These are phyloP conservation scores for Cheilosia soror DNA, from an alignment of 2,888 invertebrate genomes.

Conservation along the genomic window DNA sequence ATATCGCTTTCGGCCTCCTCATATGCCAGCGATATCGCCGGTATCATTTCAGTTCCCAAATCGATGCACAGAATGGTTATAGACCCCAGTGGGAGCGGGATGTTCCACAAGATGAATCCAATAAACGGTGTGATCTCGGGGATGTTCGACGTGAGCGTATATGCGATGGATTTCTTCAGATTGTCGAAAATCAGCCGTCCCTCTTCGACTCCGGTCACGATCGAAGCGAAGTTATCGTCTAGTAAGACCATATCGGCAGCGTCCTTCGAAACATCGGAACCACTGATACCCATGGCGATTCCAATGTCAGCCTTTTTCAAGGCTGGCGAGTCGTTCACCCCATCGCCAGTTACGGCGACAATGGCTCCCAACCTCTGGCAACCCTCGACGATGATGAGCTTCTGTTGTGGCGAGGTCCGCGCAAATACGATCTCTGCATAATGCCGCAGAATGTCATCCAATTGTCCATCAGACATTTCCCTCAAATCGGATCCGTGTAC, in stretches of 20 bases:
- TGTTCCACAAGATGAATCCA: constrained; percentile 86
- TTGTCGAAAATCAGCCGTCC: constrained; percentile 90
- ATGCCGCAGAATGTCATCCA: constrained; percentile 85
- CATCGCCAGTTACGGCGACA: constrained; percentile 91
- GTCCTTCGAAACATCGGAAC: constrained; percentile 88
- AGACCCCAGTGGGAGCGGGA: constrained; percentile 88
- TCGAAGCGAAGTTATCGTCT: constrained; percentile 91
- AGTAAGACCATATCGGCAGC: constrained; percentile 92
- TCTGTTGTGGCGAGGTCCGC: constrained; percentile 86
- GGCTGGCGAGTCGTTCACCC: constrained; percentile 90
- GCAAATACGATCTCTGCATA: constrained; percentile 88
- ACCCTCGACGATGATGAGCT: constrained; percentile 87
- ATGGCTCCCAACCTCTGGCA: constrained; percentile 88
- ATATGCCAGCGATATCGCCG: constrained; percentile 65
- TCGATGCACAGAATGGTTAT: constrained; percentile 87
- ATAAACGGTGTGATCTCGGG: constrained; percentile 90
- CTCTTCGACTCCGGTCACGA: constrained; percentile 90
- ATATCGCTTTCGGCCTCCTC: constrained; percentile 64
- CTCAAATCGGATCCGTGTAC: constrained; percentile 84
- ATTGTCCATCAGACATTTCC: constrained; percentile 81
- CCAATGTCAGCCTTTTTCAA: constrained; percentile 90
- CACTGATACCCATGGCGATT: constrained; percentile 88
- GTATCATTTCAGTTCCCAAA: constrained; percentile 86
- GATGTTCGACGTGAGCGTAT: constrained; percentile 89
- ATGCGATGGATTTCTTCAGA: constrained; percentile 90